Evolutionary conservation across 1,140 invertebrate genomes (phyloP).

Genomic region (Arctopsyche grandis): DNA sequence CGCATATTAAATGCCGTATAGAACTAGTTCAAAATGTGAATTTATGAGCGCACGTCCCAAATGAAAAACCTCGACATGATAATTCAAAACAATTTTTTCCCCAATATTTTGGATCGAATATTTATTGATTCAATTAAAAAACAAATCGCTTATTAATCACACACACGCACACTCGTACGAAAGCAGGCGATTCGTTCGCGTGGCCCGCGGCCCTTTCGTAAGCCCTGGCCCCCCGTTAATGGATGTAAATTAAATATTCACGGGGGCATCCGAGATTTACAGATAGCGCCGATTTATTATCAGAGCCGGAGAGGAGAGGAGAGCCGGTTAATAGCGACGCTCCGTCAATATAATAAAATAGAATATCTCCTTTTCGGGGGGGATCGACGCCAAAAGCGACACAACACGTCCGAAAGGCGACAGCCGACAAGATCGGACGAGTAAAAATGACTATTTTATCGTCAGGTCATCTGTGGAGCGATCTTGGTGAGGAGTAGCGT

Average conservation of each 20-base stretch:
- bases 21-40: not conserved
- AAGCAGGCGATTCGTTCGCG: slow-evolving; percentile 1
- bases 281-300: slow-evolving; percentile 38
- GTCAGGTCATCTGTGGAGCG: not conserved
- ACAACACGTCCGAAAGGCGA: not conserved
- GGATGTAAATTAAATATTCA: slow-evolving; percentile 45
- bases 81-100: not conserved
- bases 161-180: not conserved
- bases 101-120: slow-evolving; percentile 20
- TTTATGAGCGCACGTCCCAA: not conserved
- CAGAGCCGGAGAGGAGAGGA: not conserved
- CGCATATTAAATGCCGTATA: too few species aligned
- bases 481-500: not conserved
- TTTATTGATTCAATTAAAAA: slow-evolving; percentile 46
- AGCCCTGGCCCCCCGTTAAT: slow-evolving; percentile 29
- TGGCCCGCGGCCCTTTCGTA: slow-evolving; percentile 32
- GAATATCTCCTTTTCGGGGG: slow-evolving; percentile 8
- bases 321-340: not conserved
- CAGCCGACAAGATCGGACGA: not conserved
- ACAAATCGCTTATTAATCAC: slow-evolving; percentile 45
- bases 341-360: slow-evolving; percentile 9
- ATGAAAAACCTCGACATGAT: slow-evolving; percentile 19
- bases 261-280: slow-evolving; percentile 25
- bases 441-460: slow-evolving; percentile 11
- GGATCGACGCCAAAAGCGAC: not conserved